Base-by-base conservation (phyloP, 2,113 vertebrate species). In the Scomber scombrus region DNA sequence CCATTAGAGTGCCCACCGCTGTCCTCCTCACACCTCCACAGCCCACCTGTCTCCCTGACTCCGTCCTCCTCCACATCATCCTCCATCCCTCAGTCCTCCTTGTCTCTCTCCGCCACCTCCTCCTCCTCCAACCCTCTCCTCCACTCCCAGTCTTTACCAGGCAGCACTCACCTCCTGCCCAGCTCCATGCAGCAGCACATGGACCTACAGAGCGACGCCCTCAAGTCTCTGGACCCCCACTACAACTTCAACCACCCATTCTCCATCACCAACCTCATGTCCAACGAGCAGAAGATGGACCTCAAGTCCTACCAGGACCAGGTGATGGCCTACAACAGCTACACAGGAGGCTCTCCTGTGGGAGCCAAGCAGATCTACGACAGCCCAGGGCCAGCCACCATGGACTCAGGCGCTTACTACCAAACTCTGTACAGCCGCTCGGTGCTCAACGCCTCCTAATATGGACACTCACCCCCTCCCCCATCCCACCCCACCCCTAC, bases 181-280 rank as follows among this genome's bases (percentile, higher is more conserved):
- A 79, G 89, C 47, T n/a, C 94, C 67, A 95, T 96, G 92, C 94
- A 94, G 65, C 95, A 96, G 65, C 95, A 96, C 88, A 93, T 97
- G 92, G 97, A 97, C 84, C 94, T 97, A 61, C 96, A 96, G 0
- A 95, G 90, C 0, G 97, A 97, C 11, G 91, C 96, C 16, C 94
- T 97, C 71, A 97, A 97, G 94, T 94, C 95, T 56, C 91, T 97
- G 88, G 96, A 97, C 56, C 95, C 95, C 0, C 96, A 97, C 81
- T 97, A 97, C 92, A 97, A 97, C 93, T 97, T 97, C 93, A 97
- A 97, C 89, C 97, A 97, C 75, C 97, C 97, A 0, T 97, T 97
- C 92, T 97, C 97, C 89, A 97, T 97, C 90, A 97, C 96, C 89
- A 97, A 97, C 83, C 93, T 97, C 87, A 96, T 97, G 96, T 97